Conservation (phyloP, 2,888 invertebrate species). For the Diarsia rubi region DNA sequence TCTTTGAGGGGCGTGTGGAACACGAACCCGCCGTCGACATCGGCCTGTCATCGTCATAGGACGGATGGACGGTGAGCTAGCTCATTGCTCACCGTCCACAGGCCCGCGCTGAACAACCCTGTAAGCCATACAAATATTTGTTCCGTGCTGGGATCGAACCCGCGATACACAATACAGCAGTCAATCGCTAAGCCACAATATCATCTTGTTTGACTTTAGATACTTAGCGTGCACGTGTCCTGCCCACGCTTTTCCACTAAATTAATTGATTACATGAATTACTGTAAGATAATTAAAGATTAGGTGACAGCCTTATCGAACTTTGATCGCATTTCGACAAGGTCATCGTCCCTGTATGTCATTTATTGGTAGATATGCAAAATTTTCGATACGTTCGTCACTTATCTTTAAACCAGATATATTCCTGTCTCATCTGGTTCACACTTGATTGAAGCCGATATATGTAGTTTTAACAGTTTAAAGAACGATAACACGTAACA, state of each 20-base stretch:
- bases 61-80: no score
- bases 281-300: background rate
- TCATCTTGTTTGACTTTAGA: background rate
- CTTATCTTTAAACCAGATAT: constrained; percentile 9
- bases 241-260: background rate
- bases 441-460: background rate
- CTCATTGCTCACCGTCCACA: no score
- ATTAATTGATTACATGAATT: constrained; percentile 11
- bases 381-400: constrained; percentile 27
- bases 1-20: no score
- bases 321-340: background rate
- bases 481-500: background rate
- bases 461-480: background rate
- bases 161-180: no score
- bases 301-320: background rate
- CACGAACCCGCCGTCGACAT: no score
- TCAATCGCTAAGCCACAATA: background rate
- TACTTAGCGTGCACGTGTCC: background rate
- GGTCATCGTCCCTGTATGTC: background rate
- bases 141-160: no score
- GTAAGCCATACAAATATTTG: no score
- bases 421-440: background rate
- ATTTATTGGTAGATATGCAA: constrained; percentile 2
- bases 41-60: no score
- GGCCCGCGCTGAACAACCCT: no score